Conservation (phyloP, 2,888 invertebrate species). For the Craniophora ligustri region DNA sequence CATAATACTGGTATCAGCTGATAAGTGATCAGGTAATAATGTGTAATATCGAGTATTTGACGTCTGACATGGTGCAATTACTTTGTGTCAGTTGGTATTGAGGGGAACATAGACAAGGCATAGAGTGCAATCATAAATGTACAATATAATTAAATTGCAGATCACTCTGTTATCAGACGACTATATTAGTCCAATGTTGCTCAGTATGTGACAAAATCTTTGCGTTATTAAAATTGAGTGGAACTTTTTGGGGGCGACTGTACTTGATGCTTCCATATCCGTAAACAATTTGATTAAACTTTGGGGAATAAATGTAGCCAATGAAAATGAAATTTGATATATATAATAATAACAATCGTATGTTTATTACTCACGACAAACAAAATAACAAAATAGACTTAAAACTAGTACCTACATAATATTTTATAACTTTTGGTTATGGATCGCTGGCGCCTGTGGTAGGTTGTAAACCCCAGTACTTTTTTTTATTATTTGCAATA, state of each 20-base stretch:
- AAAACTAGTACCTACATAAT: too few species aligned
- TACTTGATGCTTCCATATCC: constrained; percentile 5
- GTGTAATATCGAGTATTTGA: constrained; percentile 56
- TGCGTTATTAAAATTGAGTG: constrained; percentile 30
- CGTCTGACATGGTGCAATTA: constrained; percentile 52
- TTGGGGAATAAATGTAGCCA: not conserved
- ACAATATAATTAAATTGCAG: constrained; percentile 53
- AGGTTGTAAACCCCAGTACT: too few species aligned
- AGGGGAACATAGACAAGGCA: constrained; percentile 25
- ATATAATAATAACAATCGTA: too few species aligned
- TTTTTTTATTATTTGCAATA: too few species aligned
- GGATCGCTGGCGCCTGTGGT: too few species aligned
- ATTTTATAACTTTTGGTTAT: too few species aligned
- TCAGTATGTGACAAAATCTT: constrained; percentile 21
- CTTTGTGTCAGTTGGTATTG: constrained; percentile 27
- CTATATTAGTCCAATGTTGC: constrained; percentile 38
- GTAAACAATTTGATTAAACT: not conserved
- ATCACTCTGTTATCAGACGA: constrained; percentile 36
- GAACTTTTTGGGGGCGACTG: constrained; percentile 25
- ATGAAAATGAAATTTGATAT: not conserved
- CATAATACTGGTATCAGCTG: constrained; percentile 52
- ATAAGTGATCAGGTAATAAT: constrained; percentile 64
- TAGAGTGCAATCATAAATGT: constrained; percentile 32
- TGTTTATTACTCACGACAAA: too few species aligned
- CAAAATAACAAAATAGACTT: too few species aligned